Percentiles rank a stretch among this genome's conserved stretches.
Evolutionary conservation across 2,888 invertebrate genomes (phyloP).

Genomic region (Apamea monoglypha): DNA sequence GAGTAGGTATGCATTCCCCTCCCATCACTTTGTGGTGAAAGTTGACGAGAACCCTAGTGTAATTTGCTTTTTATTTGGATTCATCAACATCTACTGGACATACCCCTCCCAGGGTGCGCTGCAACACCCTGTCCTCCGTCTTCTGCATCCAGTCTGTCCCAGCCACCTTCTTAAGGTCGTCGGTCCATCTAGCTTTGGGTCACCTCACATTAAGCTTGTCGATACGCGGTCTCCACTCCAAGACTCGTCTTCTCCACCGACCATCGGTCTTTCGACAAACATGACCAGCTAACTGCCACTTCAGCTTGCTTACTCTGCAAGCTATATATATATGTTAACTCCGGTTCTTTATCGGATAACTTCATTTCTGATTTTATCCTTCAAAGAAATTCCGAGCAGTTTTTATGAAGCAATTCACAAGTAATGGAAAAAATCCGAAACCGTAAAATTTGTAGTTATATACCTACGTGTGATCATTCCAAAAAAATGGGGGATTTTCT

Average conservation of each 20-base stretch:
- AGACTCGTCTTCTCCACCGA: not conserved
- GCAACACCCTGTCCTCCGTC: not conserved
- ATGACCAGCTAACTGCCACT: not conserved
- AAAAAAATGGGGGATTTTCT: not conserved
- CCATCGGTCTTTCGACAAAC: not conserved
- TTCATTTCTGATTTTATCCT: not conserved
- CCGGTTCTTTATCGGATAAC: not conserved
- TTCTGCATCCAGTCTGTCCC: not conserved
- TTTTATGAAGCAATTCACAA: too few relatives aligned
- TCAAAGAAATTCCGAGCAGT: not conserved
- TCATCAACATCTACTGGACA: not conserved
- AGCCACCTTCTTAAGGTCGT: not conserved
- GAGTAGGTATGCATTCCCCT: too few relatives aligned
- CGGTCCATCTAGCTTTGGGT: not conserved
- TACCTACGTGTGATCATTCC: not conserved
- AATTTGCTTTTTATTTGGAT: not conserved
- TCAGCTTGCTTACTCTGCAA: not conserved
- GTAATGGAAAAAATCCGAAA: too few relatives aligned
- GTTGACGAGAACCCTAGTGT: not conserved
- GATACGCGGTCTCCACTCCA: not conserved
- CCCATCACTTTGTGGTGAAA: not conserved
- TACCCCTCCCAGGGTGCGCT: not conserved
- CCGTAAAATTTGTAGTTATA: too few relatives aligned
- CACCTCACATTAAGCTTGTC: not conserved
- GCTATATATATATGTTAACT: not conserved